phyloP scores from a whole-genome alignment of 2,888 invertebrate species.

The Omphaloscelis lunosa region DNA sequence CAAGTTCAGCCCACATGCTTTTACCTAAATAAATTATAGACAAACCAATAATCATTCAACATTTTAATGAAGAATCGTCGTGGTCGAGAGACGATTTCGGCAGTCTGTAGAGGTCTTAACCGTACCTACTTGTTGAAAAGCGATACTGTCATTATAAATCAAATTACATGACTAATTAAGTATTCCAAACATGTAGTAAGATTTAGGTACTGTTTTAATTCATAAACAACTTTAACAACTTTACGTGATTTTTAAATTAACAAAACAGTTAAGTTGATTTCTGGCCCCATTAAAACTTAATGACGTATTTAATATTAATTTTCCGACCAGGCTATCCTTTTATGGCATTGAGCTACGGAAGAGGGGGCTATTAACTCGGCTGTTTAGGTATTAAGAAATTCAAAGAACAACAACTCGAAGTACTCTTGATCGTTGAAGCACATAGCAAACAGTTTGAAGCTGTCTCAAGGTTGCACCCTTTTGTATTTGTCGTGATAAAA shows the following conservation, averaged over 20 bases:
- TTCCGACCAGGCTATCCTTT: slow-evolving; percentile 5
- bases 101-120: neutral
- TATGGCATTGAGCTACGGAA: neutral
- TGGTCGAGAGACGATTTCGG: neutral
- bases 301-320: slow-evolving; percentile 10
- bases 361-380: neutral
- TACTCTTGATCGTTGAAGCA: neutral
- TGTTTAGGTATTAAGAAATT: neutral
- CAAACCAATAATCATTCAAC: neutral
- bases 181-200: neutral
- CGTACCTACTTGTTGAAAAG: neutral
- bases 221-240: neutral
- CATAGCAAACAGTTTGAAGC: too few species aligned
- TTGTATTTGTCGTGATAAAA: too few species aligned
- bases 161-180: neutral
- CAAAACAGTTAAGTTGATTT: slow-evolving; percentile 23
- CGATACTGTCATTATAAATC: neutral
- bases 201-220: neutral
- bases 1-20: neutral
- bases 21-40: neutral
- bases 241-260: slow-evolving; percentile 11
- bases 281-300: slow-evolving; percentile 16
- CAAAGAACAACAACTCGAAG: neutral
- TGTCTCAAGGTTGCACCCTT: too few species aligned
- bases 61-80: neutral